Conservation (phyloP, 2,888 invertebrate genomes). For the Epistrophe eligans region DNA sequence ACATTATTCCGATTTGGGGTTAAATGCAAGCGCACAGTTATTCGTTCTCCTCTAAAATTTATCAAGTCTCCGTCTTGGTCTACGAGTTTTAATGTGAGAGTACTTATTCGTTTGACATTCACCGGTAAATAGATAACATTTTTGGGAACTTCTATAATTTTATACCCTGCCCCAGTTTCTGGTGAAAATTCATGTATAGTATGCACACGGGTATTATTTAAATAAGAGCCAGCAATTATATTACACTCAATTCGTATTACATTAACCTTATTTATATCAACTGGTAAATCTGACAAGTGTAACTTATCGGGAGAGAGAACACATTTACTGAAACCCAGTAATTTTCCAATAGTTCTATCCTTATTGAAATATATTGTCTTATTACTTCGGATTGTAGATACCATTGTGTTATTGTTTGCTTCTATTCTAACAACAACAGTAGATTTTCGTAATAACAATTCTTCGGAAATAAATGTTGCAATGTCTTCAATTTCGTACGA, state of each 20-base stretch:
- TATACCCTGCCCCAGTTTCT: constrained; percentile 79
- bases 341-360: constrained; percentile 27
- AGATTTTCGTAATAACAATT: constrained; percentile 6
- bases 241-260: constrained; percentile 71
- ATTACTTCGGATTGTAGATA: constrained; percentile 9
- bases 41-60: constrained; percentile 79
- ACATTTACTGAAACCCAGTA: not conserved
- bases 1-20: no score
- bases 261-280: constrained; percentile 66
- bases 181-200: constrained; percentile 81
- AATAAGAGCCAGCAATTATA: constrained; percentile 58
- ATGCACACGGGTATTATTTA: constrained; percentile 78
- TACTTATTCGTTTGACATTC: not conserved
- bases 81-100: constrained; percentile 77
- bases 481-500: constrained; percentile 79
- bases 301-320: not conserved
- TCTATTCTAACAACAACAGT: not conserved
- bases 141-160: not conserved
- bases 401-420: constrained; percentile 42
- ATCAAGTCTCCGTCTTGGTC: constrained; percentile 59
- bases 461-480: constrained; percentile 29
- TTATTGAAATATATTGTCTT: constrained; percentile 74
- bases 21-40: constrained; percentile 77
- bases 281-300: constrained; percentile 78
- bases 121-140: not conserved